Evolutionary conservation across 1,140 invertebrate species (phyloP), one percentile per base, ranked within the genome.

Genomic region (Pseudomyrmex flavicornis): DNA sequence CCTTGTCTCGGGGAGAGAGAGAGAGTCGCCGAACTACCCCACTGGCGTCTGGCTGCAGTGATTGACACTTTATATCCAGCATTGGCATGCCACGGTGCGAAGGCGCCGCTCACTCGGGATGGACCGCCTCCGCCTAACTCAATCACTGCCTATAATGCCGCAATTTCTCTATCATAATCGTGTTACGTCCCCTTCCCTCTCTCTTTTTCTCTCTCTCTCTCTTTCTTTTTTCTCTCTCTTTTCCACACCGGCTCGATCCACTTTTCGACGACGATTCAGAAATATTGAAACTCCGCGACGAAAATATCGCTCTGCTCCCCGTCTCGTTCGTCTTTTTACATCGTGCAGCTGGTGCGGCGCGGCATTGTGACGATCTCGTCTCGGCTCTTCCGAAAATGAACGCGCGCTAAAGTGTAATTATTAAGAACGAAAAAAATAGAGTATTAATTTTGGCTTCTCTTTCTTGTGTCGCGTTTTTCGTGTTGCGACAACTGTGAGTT

Each of bases 121-220:
- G 83, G 82, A 85, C 88, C 87, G 88, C 89, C 87, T 90, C 90
- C 90, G 82, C 87, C 90, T 93, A 94, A 94, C 92, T 93, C 93
- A 93, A 94, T 94, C 93, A 93, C 89, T 83, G 88, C 89, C 93
- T 91, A 93, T 94, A 94, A 94, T 93, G 92, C 93, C 90, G 93
- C 93, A 93, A 94, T 94, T 94, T 93, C 93, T 93, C 90, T 85
- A 92, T 90, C 90, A 90, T 94, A 94, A 93, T 94, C 92, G 82
- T 83, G 91, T 94, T 94, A 93, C 92, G 88, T 80, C 66, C 76
- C 86, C 84, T 83, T 73, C 35, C 35, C 35, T 7, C 5, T 35
- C 35, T 35, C 35, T 35, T 0, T 35, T 1, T 35, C 35, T 35
- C 0, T 35, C 5, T 35, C 0, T 35, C 35, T 35, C 0, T 35